A percentile compares a stretch with the other conserved stretches of the same genome.
Evolutionary conservation across 2,888 invertebrate genomes (phyloP).

Genomic region (Dicyrtomina minuta): DNA sequence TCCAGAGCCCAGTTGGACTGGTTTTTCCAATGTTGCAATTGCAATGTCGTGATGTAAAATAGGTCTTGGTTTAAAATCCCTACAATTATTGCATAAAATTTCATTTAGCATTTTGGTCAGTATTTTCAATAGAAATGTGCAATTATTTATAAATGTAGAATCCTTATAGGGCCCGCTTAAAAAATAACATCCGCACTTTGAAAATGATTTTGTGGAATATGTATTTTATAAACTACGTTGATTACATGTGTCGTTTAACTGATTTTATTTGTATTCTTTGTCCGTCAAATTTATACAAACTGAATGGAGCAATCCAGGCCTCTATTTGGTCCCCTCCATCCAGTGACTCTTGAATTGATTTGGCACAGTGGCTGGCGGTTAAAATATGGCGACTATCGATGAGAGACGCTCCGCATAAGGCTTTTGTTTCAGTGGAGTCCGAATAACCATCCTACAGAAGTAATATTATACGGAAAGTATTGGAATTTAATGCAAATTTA

Average conservation of each 20-base stretch:
- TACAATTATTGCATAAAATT: too few relatives aligned
- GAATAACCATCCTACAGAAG: not conserved
- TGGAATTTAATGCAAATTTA: too few relatives aligned
- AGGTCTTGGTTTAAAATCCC: slow-evolving; percentile 11
- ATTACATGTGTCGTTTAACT: too few relatives aligned
- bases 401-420: slow-evolving; percentile 18
- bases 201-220: too few relatives aligned
- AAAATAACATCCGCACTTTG: too few relatives aligned
- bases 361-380: slow-evolving; percentile 24
- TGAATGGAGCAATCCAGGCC: slow-evolving; percentile 11
- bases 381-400: slow-evolving; percentile 10
- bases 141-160: too few relatives aligned
- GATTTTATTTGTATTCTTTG: not conserved
- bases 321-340: not conserved
- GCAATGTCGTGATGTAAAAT: slow-evolving; percentile 21
- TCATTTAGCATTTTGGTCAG: too few relatives aligned
- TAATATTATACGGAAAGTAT: too few relatives aligned
- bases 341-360: not conserved
- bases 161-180: too few relatives aligned
- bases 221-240: too few relatives aligned
- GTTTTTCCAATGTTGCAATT: not conserved
- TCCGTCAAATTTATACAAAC: slow-evolving; percentile 6
- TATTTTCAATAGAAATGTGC: too few relatives aligned
- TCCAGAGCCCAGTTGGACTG: not conserved
- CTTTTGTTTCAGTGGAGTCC: too few relatives aligned